phyloP scores from a whole-genome alignment of 1,140 invertebrate species.

The Asbolus verrucosus region DNA sequence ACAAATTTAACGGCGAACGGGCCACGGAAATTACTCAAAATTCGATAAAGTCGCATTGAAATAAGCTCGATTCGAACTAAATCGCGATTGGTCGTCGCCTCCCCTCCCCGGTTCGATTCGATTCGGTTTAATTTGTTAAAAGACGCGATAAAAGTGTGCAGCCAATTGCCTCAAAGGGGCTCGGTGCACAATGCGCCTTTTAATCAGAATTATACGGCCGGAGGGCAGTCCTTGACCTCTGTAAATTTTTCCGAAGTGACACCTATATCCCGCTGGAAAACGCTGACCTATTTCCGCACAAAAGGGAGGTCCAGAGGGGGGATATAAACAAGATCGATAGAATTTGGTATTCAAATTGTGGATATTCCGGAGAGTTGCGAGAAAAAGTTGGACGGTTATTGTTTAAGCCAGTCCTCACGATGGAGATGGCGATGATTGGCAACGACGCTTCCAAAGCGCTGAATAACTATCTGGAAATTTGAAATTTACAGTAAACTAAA shows the following conservation, averaged over 20 bases:
- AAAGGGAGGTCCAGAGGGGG: slow-evolving; percentile 26
- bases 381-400: slow-evolving; percentile 22
- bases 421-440: neutral
- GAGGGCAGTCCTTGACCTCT: too few species aligned
- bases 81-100: too few species aligned
- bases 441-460: neutral
- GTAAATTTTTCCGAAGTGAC: too few species aligned
- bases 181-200: too few species aligned
- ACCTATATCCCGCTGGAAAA: slow-evolving; percentile 14
- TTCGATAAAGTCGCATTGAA: too few species aligned
- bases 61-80: too few species aligned
- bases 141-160: slow-evolving; percentile 2
- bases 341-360: slow-evolving; percentile 38
- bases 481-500: too few species aligned
- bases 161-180: too few species aligned
- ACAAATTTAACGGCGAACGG: slow-evolving; percentile 16
- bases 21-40: too few species aligned
- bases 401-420: slow-evolving; percentile 19
- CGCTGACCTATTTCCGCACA: slow-evolving; percentile 30
- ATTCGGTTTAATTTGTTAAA: slow-evolving; percentile 4
- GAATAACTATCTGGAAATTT: too few species aligned
- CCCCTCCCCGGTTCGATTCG: neutral
- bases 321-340: slow-evolving; percentile 23
- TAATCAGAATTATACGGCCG: too few species aligned
- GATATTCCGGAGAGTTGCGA: slow-evolving; percentile 6